Evolutionary conservation across 2,113 vertebrate species (phyloP), one percentile per base, ranked within the genome.

Genomic region (Thalassoma bifasciatum): DNA sequence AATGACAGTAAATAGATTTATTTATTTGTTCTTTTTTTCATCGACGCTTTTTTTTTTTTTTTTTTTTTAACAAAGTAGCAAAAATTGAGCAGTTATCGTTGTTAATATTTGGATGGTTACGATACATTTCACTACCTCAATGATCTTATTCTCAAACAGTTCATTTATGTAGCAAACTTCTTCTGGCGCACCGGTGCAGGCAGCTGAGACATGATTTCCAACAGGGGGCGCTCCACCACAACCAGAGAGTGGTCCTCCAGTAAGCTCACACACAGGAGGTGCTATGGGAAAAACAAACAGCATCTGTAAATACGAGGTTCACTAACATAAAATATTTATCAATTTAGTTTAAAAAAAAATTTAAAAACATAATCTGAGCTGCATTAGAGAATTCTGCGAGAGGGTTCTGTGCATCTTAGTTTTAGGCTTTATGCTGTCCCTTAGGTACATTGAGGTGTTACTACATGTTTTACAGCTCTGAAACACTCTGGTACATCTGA

Each of bases 131-230:
- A 47, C 23, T 2, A 22, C 46, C 10, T 26, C 38, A n/a, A 14
- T 8, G 1, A 42, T 37, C 44, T 17, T 42, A 19, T 3, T 64
- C 21, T 54, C 26, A 2, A 10, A 26, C 22, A 44, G 0, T 26
- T 57, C 10, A 16, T 79, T 94, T 95, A 99, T 58, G 98, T 99
- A 67, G 96, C 97, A 69, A 99, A 99, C 79, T 96, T 98, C 93
- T 98, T 98, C 93, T 95, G 95, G 64, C 95, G 94, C 79, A 98
- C 86, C 1, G 97, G 96, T 10, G 95, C 91, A 0, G 98, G 97
- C 56, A 99, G 93, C 73, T 96, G 95, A 8, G 94, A 86, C 17
- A 92, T 79, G 87, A 99, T 93, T 85, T 97, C 96, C 84, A 93
- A 71, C 63, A 98, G 88, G 24, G 98, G 96, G 62, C 98, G 94